Evolutionary conservation across 2,888 invertebrate genomes (phyloP).

Genomic region (Liposcelis brunnea): DNA sequence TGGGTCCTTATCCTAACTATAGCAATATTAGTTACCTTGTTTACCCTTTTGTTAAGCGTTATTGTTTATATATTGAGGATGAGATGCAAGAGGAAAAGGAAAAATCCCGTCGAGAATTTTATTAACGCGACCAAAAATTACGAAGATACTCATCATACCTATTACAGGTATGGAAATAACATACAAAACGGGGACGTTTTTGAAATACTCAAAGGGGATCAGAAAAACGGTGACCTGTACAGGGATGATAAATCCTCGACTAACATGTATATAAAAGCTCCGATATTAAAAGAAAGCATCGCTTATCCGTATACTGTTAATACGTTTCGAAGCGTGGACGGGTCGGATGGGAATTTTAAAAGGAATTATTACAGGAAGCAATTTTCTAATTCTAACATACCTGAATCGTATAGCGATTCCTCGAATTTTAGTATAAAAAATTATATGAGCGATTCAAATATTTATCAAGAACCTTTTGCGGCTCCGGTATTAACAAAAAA

Average conservation of each 20-base stretch:
- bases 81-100: background rate
- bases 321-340: background rate
- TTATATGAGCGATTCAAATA: slow-evolving; percentile 6
- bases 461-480: slow-evolving; percentile 5
- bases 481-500: background rate
- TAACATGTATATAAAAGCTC: slow-evolving; percentile 3
- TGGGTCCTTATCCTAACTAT: background rate
- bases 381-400: no score
- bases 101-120: slow-evolving; percentile 6
- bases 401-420: no score
- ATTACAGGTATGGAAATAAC: background rate
- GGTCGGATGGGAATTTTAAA: background rate
- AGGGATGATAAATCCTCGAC: slow-evolving; percentile 1
- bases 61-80: background rate
- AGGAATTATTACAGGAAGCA: no score
- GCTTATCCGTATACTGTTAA: background rate
- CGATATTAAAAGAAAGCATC: background rate
- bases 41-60: background rate
- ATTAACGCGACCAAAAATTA: slow-evolving; percentile 3
- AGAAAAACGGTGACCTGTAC: no score
- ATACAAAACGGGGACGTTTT: background rate
- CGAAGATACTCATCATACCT: slow-evolving; percentile 5
- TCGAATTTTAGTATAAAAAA: background rate
- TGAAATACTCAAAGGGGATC: background rate
- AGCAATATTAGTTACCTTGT: background rate